Evolutionary conservation across 2,797 vertebrate genomes (phyloP).

Genomic region (Danionella dracula): DNA sequence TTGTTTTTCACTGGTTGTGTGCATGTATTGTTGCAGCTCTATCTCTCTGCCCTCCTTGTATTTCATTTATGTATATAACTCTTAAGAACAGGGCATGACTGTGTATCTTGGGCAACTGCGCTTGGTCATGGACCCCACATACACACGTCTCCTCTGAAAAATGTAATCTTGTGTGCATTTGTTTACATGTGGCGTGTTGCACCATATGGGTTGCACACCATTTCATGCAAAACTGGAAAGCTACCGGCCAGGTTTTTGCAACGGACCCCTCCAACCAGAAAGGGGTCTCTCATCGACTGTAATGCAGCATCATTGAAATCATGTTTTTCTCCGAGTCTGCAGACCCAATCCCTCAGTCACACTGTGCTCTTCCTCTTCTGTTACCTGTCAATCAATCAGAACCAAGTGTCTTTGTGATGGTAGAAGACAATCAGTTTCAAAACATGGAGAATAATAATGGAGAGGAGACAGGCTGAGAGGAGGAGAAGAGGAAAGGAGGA

Average conservation of each 20-base stretch:
- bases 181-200: slow-evolving; percentile 58
- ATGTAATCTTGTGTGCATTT: slow-evolving; percentile 61
- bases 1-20: slow-evolving; percentile 70
- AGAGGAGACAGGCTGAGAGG: slow-evolving; percentile 52
- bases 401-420: slow-evolving; percentile 83
- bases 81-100: slow-evolving; percentile 60
- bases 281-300: slow-evolving; percentile 54
- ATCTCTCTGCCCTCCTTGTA: slow-evolving; percentile 52
- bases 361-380: slow-evolving; percentile 78
- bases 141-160: slow-evolving; percentile 26
- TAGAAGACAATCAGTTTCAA: slow-evolving; percentile 84
- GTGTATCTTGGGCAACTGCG: slow-evolving; percentile 23
- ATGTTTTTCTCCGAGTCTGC: slow-evolving; percentile 27
- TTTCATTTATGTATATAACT: slow-evolving; percentile 74
- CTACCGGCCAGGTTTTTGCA: slow-evolving; percentile 57
- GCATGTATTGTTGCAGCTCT: slow-evolving; percentile 57
- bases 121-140: slow-evolving; percentile 19
- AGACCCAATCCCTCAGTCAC: slow-evolving; percentile 59
- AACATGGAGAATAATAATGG: slow-evolving; percentile 64
- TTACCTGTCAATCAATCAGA: slow-evolving; percentile 81
- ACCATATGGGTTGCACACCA: slow-evolving; percentile 70
- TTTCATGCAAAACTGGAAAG: slow-evolving; percentile 61
- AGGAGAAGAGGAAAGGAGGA: slow-evolving; percentile 44
- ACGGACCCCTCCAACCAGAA: slow-evolving; percentile 52
- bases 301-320: slow-evolving; percentile 20